Evolutionary conservation across 1,140 invertebrate species (phyloP).

Genomic region (Varroa destructor): DNA sequence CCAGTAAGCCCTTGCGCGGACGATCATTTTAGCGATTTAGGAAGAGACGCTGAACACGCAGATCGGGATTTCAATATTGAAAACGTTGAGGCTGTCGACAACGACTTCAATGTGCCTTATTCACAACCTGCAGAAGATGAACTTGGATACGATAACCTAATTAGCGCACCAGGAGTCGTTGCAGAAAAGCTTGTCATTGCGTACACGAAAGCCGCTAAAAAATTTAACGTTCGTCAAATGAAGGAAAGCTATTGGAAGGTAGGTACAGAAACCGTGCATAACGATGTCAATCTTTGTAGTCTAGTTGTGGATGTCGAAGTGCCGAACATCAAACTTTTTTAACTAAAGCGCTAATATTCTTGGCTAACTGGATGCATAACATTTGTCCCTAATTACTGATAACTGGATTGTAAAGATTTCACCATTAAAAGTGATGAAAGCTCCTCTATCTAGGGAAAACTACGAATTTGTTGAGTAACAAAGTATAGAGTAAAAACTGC

Average conservation of each 20-base stretch:
- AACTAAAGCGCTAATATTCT: too few species aligned
- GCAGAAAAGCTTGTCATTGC: conserved; percentile 20
- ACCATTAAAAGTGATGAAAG: too few species aligned
- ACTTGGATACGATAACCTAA: conserved; percentile 6
- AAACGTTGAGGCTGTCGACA: conserved; percentile 12
- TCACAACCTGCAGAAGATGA: conserved; percentile 19
- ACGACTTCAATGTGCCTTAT: conserved; percentile 13
- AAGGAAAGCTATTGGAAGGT: conserved; percentile 22
- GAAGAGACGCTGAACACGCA: neutral
- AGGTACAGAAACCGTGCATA: too few species aligned
- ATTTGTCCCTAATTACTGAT: too few species aligned
- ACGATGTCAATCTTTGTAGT: too few species aligned
- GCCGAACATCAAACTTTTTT: too few species aligned
- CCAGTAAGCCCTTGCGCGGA: conserved; percentile 17
- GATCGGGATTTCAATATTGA: conserved; percentile 22
- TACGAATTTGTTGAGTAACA: too few species aligned
- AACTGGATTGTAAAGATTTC: too few species aligned
- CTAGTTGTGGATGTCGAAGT: too few species aligned
- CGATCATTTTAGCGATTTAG: conserved; percentile 18
- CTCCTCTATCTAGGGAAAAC: too few species aligned
- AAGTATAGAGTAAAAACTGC: too few species aligned
- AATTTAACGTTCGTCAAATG: conserved; percentile 20
- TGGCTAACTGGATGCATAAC: too few species aligned
- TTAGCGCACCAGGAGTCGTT: conserved; percentile 5
- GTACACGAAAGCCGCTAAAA: conserved; percentile 22